Evolutionary conservation across 2,113 vertebrate species (phyloP), one percentile per base, ranked within the genome.

Genomic region (Pholis gunnellus): DNA sequence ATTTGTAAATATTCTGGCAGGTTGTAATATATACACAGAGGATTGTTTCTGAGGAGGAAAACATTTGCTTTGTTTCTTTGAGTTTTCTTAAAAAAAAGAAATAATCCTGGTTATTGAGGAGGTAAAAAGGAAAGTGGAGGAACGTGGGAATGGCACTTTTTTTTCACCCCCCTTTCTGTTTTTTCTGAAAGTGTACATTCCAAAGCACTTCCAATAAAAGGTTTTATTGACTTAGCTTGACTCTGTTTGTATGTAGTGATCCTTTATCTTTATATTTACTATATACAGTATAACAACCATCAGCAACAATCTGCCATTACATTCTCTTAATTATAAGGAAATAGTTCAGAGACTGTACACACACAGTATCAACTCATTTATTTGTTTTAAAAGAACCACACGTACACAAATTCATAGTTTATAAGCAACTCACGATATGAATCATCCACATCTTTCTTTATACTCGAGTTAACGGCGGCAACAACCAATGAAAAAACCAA

Each of bases 1-100:
- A 87, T 88, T 89, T 95, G 95, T 96, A 95, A 94, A 95, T 95
- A 95, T 75, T 74, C n/a, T 81, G 73, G 76, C 61, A 85, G 87
- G 80, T 89, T 95, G 94, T 91, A 87, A 91, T 79, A 91, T 89
- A 91, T 88, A 91, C 76, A 84, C 31, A 67, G 38, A 82, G 50
- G 64, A 67, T 83, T 86, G 78, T 89, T 89, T 87, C 9, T 81
- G 74, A 83, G 77, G 72, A 78, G 9, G 11, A 72, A 10, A 34
- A 31, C 11, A 36, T 42, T 78, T 50, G 70, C 22, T 87, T 89
- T 81, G 77, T 87, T 78, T 34, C 70, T 82, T 78, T 83, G 25
- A 48, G 52, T 87, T 89, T 83, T 67, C 50, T 72, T 52, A n/a
- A 44, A 83, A 57, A 57, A 54, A 74, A 57, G 57, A 69, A 54